A percentile compares a stretch with the other conserved stretches of the same genome.
phyloP scores from a whole-genome alignment of 2,888 invertebrate genomes.

The Tenthredo mesomela region DNA sequence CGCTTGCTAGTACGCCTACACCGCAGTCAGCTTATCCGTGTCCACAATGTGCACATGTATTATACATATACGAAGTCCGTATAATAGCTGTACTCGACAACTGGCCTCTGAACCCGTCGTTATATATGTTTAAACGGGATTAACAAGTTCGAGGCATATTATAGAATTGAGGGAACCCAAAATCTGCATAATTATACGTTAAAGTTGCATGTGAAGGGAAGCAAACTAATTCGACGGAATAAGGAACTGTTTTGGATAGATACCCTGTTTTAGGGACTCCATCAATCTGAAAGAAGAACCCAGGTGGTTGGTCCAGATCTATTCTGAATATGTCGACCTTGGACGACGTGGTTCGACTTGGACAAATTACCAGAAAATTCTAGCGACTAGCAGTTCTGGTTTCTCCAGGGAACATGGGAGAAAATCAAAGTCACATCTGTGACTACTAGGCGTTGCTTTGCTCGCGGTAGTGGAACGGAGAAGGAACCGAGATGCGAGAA shows the following conservation, averaged over 20 bases:
- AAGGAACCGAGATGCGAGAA: slow-evolving; percentile 60
- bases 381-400: slow-evolving; percentile 67
- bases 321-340: slow-evolving; percentile 61
- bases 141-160: neutral
- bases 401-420: slow-evolving; percentile 73
- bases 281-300: slow-evolving; percentile 56
- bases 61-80: neutral
- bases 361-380: slow-evolving; percentile 70
- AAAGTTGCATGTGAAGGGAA: too few species aligned
- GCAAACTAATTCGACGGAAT: neutral
- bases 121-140: slow-evolving; percentile 6
- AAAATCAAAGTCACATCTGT: slow-evolving; percentile 78
- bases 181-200: neutral
- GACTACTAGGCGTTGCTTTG: slow-evolving; percentile 70
- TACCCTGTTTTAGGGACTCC: neutral
- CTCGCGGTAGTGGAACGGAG: slow-evolving; percentile 61
- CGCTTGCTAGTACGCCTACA: neutral
- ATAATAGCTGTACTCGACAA: slow-evolving; percentile 23
- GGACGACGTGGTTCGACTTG: slow-evolving; percentile 58
- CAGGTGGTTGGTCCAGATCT: slow-evolving; percentile 64
- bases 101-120: slow-evolving; percentile 21
- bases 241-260: neutral
- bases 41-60: neutral
- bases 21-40: slow-evolving; percentile 40
- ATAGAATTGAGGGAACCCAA: neutral